A percentile compares a stretch with the other conserved stretches of the same genome.
These are phyloP conservation scores for Catharus minimus DNA, from an alignment of 2,113 vertebrate species.

Conservation along the genomic window DNA sequence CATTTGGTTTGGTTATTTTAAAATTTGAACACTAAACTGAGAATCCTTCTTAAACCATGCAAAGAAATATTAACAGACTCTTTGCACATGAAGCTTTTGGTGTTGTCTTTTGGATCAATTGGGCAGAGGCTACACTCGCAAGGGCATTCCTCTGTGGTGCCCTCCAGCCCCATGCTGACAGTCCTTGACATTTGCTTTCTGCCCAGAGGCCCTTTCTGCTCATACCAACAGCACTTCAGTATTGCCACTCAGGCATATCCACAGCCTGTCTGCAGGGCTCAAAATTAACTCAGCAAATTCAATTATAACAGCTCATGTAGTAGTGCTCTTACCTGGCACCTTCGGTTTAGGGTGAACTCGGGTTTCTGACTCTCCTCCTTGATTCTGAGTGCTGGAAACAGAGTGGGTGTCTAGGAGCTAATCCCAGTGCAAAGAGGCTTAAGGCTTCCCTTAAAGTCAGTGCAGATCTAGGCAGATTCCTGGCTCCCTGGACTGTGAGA, in stretches of 20 bases:
- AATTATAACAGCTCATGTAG: neutral
- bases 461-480: neutral
- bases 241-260: neutral
- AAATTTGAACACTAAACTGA: neutral
- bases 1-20: neutral
- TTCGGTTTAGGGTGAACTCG: neutral
- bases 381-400: neutral
- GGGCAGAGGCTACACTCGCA: neutral
- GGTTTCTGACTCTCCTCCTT: neutral
- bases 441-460: neutral
- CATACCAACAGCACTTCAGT: neutral
- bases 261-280: neutral
- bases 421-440: neutral
- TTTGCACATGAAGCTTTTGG: neutral
- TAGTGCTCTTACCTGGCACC: neutral
- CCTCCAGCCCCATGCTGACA: neutral
- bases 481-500: neutral
- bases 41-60: neutral
- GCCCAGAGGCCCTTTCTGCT: neutral
- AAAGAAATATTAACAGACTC: slow-evolving; percentile 11
- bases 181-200: slow-evolving; percentile 48
- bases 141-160: slow-evolving; percentile 29
- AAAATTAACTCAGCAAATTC: neutral
- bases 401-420: neutral
- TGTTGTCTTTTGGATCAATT: slow-evolving; percentile 50